phyloP scores from a whole-genome alignment of 35 echinoderm and acorn worm species.

The Ophiothrix spiculata region DNA sequence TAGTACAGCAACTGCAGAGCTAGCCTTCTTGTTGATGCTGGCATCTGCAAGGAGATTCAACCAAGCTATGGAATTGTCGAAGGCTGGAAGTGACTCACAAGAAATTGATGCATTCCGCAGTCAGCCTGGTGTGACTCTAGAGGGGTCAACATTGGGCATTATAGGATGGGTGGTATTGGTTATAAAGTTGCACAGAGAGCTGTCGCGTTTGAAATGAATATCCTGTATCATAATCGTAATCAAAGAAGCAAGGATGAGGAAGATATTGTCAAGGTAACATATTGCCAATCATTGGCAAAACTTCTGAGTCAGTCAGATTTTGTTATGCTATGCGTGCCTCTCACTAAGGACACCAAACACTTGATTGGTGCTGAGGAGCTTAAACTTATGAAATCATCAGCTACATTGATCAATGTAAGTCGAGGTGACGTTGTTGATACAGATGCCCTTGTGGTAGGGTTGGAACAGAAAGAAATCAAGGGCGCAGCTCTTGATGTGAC shows the following conservation, averaged over 20 bases:
- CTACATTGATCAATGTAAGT: not conserved
- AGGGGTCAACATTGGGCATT: conserved; percentile 58
- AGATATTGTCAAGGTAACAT: not conserved
- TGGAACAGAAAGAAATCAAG: not conserved
- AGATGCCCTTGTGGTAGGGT: not conserved
- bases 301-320: not conserved
- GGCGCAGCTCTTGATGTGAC: not conserved
- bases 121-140: conserved; percentile 10
- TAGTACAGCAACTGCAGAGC: not conserved
- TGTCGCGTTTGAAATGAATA: conserved; percentile 52
- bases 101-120: not conserved
- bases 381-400: not conserved
- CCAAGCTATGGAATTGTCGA: not conserved
- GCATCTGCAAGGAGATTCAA: not conserved
- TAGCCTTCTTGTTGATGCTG: not conserved
- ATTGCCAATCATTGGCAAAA: not conserved
- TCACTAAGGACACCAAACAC: not conserved
- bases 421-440: not conserved
- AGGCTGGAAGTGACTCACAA: not conserved
- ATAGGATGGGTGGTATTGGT: conserved; percentile 65
- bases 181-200: conserved; percentile 52
- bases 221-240: conserved; percentile 63
- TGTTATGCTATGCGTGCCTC: not conserved
- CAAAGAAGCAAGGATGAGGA: conserved; percentile 13
- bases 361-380: not conserved